phyloP scores from a whole-genome alignment of 1,140 invertebrate genomes.

The Penaeus chinensis region DNA sequence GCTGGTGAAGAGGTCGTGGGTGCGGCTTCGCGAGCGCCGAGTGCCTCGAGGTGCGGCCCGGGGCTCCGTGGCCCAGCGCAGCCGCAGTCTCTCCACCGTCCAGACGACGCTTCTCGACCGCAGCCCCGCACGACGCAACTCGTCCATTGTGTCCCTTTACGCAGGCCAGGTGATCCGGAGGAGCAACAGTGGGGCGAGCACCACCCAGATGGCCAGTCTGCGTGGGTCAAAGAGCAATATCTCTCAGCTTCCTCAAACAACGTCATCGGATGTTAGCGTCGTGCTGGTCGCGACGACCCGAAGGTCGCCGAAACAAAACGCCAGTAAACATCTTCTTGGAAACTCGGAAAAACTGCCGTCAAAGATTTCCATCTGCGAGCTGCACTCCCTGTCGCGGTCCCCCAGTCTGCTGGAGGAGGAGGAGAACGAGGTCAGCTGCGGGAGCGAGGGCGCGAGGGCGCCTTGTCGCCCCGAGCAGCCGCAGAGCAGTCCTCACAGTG shows the following conservation, averaged over 20 bases:
- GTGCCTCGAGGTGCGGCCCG: background rate
- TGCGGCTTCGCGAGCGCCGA: conserved; percentile 1
- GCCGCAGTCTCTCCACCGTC: conserved; percentile 4
- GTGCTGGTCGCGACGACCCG: background rate
- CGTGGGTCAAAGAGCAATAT: background rate
- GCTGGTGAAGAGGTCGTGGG: background rate
- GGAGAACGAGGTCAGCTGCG: background rate
- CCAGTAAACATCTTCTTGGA: background rate
- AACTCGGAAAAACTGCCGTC: background rate
- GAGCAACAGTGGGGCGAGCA: conserved; percentile 3
- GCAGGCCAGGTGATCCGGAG: background rate
- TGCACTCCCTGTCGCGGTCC: background rate
- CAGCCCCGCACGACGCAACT: background rate
- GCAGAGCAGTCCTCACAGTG: no score
- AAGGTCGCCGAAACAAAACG: background rate
- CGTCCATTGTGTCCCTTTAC: background rate
- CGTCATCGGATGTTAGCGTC: background rate
- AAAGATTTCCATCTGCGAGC: background rate
- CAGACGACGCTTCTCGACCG: conserved; percentile 6
- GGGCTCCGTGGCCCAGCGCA: background rate
- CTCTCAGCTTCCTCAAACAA: background rate
- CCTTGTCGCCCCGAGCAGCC: background rate
- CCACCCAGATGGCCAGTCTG: background rate
- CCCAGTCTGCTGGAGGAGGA: conserved; percentile 15
- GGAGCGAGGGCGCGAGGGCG: background rate